Conservation (phyloP, 2,888 invertebrate species). For the Parnassius apollo region DNA sequence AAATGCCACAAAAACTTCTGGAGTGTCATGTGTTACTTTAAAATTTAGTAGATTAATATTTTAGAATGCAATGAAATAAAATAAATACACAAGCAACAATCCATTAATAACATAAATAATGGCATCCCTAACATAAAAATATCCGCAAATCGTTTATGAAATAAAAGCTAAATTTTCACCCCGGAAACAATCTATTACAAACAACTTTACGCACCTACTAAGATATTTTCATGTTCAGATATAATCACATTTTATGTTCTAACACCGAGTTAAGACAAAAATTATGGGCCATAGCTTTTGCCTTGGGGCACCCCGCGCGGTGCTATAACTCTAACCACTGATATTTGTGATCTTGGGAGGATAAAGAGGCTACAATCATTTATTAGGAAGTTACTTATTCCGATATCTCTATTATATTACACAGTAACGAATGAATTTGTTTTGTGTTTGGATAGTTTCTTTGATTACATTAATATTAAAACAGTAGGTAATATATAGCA, state of each 20-base stretch:
- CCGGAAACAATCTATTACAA: slow-evolving; percentile 70
- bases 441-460: not conserved
- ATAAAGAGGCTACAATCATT: slow-evolving; percentile 43
- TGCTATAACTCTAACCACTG: slow-evolving; percentile 70
- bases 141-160: slow-evolving; percentile 51
- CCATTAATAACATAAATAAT: too few species aligned
- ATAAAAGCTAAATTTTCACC: slow-evolving; percentile 59
- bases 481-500: too few species aligned
- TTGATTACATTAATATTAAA: too few species aligned
- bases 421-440: slow-evolving; percentile 14
- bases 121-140: slow-evolving; percentile 12
- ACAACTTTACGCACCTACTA: slow-evolving; percentile 65
- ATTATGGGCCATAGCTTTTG: slow-evolving; percentile 67
- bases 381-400: slow-evolving; percentile 22
- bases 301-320: slow-evolving; percentile 72
- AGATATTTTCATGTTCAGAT: slow-evolving; percentile 73
- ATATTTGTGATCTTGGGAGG: slow-evolving; percentile 66
- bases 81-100: too few species aligned
- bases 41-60: too few species aligned
- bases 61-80: too few species aligned
- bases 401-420: slow-evolving; percentile 15
- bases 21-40: too few species aligned
- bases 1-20: too few species aligned
- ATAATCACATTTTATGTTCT: slow-evolving; percentile 78
- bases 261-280: slow-evolving; percentile 78